These are phyloP conservation scores for Poecilia wingei DNA, from an alignment of 2,797 vertebrate species.

Conservation along the genomic window DNA sequence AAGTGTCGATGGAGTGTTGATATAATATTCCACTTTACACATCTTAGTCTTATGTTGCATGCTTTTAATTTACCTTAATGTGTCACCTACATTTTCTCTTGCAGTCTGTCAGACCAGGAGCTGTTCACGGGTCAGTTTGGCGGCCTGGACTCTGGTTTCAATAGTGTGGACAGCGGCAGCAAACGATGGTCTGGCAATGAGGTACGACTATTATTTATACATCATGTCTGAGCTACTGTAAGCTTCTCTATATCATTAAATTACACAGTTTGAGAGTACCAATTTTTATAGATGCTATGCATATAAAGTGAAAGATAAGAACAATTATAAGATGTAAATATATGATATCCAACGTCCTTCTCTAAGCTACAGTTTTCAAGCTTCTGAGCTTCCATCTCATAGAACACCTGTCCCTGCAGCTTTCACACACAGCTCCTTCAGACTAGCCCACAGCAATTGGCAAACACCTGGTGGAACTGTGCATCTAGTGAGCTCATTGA, in stretches of 20 bases:
- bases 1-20: constrained; percentile 5
- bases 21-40: not conserved
- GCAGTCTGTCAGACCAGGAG: constrained; percentile 87
- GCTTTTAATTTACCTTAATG: not conserved
- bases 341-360: not conserved
- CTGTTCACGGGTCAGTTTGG: constrained; percentile 83
- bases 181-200: constrained; percentile 94
- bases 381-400: too few relatives aligned
- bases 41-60: constrained; percentile 5
- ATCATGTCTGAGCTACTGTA: not conserved
- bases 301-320: not conserved
- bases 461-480: too few relatives aligned
- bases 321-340: not conserved
- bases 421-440: too few relatives aligned
- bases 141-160: constrained; percentile 90
- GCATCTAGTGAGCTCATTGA: too few relatives aligned
- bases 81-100: constrained; percentile 10
- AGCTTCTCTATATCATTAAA: not conserved
- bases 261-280: not conserved
- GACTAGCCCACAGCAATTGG: too few relatives aligned
- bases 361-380: too few relatives aligned
- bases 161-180: constrained; percentile 92
- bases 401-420: too few relatives aligned
- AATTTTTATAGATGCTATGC: not conserved
- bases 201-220: constrained; percentile 65